Conservation (phyloP, 2,888 invertebrate genomes). For the Shargacucullia verbasci region DNA sequence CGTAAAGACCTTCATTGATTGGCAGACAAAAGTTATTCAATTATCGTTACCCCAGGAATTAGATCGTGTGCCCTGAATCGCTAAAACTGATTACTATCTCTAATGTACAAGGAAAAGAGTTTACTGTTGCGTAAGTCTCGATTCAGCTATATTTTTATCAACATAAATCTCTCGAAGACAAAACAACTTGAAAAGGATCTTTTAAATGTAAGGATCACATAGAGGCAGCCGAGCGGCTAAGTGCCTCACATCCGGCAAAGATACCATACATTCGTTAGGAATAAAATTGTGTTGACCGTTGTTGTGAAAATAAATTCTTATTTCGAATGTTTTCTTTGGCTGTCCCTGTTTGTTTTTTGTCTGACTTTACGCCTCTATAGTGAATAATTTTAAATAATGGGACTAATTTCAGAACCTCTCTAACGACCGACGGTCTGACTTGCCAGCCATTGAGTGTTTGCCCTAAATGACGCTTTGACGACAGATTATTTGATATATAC, state of each 20-base stretch:
- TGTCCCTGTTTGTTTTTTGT: slow-evolving; percentile 33
- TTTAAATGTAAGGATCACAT: slow-evolving; percentile 54
- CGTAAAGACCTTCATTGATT: slow-evolving; percentile 36
- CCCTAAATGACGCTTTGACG: too few relatives aligned
- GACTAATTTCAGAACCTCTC: too few relatives aligned
- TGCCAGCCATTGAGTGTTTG: too few relatives aligned
- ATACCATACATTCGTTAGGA: slow-evolving; percentile 54
- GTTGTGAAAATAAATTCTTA: slow-evolving; percentile 47
- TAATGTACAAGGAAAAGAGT: slow-evolving; percentile 10
- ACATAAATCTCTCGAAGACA: slow-evolving; percentile 54
- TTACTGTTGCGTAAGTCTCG: slow-evolving; percentile 15
- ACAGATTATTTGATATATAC: too few relatives aligned
- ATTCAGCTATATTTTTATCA: slow-evolving; percentile 31
- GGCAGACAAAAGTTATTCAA: slow-evolving; percentile 50
- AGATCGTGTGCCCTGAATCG: slow-evolving; percentile 44
- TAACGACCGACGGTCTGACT: too few relatives aligned
- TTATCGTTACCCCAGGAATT: slow-evolving; percentile 38
- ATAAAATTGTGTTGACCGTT: slow-evolving; percentile 54
- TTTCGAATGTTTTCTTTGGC: slow-evolving; percentile 27
- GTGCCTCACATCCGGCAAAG: slow-evolving; percentile 56
- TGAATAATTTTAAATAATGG: slow-evolving; percentile 19
- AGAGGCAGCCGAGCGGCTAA: slow-evolving; percentile 47
- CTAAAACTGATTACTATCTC: slow-evolving; percentile 28
- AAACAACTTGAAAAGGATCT: slow-evolving; percentile 51
- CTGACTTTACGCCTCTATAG: slow-evolving; percentile 23